These are phyloP conservation scores for Chrysogorgia sp. DNA, from an alignment of 92 coral and sea anemone genomes.

Conservation along the genomic window DNA sequence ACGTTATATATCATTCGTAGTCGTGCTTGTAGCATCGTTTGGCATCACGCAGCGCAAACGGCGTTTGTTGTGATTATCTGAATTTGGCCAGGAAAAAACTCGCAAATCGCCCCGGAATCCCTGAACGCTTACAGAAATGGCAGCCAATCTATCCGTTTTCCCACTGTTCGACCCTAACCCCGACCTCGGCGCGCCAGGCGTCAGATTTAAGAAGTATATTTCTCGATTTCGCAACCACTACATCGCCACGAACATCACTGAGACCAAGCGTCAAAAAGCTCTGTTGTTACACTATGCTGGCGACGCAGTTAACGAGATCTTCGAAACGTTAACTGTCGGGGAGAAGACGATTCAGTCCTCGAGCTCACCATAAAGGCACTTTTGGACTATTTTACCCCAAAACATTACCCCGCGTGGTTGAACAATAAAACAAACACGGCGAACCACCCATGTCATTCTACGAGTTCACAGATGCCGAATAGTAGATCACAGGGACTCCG, in stretches of 20 bases:
- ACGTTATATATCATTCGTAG: too few relatives aligned
- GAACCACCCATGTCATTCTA: conserved; percentile 12
- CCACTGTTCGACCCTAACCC: conserved; percentile 26
- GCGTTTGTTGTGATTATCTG: not conserved
- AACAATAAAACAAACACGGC: conserved; percentile 15
- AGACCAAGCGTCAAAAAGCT: conserved; percentile 46
- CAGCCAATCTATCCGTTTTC: conserved; percentile 8
- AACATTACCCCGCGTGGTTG: conserved; percentile 14
- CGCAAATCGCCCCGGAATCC: not conserved
- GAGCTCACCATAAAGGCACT: not conserved
- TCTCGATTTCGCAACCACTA: conserved; percentile 59
- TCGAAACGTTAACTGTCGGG: conserved; percentile 43
- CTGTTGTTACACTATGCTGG: conserved; percentile 60
- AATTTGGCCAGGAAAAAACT: not conserved
- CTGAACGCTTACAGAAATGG: not conserved
- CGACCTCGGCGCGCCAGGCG: conserved; percentile 37
- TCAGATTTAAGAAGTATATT: too few relatives aligned
- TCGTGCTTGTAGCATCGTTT: too few relatives aligned
- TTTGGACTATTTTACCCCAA: conserved; percentile 22
- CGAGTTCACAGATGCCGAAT: conserved; percentile 57
- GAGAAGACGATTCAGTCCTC: not conserved
- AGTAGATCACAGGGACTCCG: not conserved
- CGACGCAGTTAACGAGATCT: conserved; percentile 59
- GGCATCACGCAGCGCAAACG: too few relatives aligned
- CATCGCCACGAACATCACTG: conserved; percentile 43